These are phyloP conservation scores for Copidosoma aretas DNA, from an alignment of 2,888 invertebrate species.

Conservation along the genomic window DNA sequence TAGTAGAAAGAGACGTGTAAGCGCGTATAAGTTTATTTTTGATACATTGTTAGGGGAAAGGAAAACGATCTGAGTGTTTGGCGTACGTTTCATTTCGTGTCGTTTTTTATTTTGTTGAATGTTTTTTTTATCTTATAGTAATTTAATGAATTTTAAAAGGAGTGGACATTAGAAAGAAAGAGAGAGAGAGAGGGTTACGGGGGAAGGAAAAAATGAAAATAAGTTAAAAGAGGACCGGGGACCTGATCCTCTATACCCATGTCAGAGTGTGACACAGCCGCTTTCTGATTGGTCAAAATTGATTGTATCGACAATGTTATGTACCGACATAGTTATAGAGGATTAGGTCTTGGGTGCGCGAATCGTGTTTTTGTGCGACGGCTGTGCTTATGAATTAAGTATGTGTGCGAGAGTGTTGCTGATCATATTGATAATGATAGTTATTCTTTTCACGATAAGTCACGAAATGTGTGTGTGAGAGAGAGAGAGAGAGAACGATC, in stretches of 20 bases:
- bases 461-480: slow-evolving; percentile 13
- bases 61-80: slow-evolving; percentile 53
- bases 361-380: slow-evolving; percentile 27
- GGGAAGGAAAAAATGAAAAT: no score
- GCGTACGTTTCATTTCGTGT: slow-evolving; percentile 47
- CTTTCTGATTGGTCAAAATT: no score
- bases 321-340: no score
- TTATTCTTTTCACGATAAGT: slow-evolving; percentile 48
- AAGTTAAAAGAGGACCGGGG: no score
- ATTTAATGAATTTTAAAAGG: slow-evolving; percentile 57
- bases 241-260: no score
- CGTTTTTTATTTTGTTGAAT: slow-evolving; percentile 57
- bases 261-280: no score
- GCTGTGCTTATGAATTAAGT: slow-evolving; percentile 41
- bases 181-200: no score
- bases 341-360: no score
- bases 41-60: slow-evolving; percentile 59
- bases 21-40: slow-evolving; percentile 61
- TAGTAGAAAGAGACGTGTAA: slow-evolving; percentile 40
- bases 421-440: slow-evolving; percentile 3
- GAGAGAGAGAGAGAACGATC: slow-evolving; percentile 9
- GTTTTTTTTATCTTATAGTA: slow-evolving; percentile 60
- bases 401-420: slow-evolving; percentile 26
- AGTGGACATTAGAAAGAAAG: no score
- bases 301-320: no score